Conservation (phyloP, 1,140 invertebrate species). For the Triops longicaudatus region DNA sequence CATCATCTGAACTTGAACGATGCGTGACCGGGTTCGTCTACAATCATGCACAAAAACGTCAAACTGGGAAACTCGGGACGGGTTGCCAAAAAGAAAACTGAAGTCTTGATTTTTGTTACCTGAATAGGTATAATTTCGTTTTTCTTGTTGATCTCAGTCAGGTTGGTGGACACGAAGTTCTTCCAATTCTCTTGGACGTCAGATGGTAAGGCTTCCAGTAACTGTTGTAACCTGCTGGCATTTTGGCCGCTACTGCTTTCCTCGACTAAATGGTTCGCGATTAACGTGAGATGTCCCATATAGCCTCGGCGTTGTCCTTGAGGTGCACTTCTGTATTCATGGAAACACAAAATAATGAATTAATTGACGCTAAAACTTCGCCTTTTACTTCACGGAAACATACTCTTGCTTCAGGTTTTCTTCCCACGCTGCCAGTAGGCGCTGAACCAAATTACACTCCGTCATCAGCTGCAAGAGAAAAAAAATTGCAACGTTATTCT, state of each 20-base stretch:
- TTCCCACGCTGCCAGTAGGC: conserved; percentile 57
- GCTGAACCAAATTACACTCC: conserved; percentile 54
- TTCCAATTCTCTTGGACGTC: conserved; percentile 50
- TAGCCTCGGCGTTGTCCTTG: conserved; percentile 53
- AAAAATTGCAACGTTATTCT: conserved; percentile 28
- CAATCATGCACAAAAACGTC: not conserved
- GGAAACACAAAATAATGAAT: conserved; percentile 25
- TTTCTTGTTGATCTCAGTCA: conserved; percentile 52
- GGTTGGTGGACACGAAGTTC: conserved; percentile 47
- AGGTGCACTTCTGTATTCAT: conserved; percentile 39
- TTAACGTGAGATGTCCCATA: conserved; percentile 67
- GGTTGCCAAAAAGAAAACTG: not conserved
- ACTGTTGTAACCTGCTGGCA: conserved; percentile 37
- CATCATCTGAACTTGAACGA: conserved; percentile 47
- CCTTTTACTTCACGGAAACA: conserved; percentile 31
- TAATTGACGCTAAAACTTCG: not conserved
- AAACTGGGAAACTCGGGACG: not conserved
- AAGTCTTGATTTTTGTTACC: conserved; percentile 25
- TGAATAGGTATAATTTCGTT: conserved; percentile 44
- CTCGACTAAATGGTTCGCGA: conserved; percentile 55
- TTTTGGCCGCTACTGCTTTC: conserved; percentile 41
- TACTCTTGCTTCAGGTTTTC: conserved; percentile 48
- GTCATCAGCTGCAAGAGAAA: conserved; percentile 53
- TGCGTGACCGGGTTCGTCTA: conserved; percentile 30
- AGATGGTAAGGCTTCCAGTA: conserved; percentile 44